Conservation (phyloP, 2,888 invertebrate genomes). For the Sinopyrophorus schimmeli region DNA sequence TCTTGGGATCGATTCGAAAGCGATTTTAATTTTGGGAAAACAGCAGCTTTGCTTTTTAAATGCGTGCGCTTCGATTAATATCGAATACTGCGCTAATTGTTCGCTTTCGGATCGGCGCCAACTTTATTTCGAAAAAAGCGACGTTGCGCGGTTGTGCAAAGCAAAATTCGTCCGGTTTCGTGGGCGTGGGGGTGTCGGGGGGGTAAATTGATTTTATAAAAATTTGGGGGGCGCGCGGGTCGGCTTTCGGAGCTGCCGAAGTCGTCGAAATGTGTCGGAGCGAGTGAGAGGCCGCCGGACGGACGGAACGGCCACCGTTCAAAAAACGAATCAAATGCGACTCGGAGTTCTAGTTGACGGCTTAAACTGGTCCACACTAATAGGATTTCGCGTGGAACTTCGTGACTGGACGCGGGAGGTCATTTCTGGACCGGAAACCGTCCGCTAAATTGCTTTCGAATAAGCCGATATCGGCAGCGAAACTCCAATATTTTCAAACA, state of each 20-base stretch:
- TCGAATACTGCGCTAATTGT: too few species aligned
- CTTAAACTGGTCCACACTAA: slow-evolving; percentile 34
- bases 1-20: too few species aligned
- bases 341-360: slow-evolving; percentile 32
- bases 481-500: slow-evolving; percentile 28
- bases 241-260: too few species aligned
- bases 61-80: too few species aligned
- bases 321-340: slow-evolving; percentile 35
- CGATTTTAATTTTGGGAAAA: too few species aligned
- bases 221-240: slow-evolving; percentile 18
- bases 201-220: slow-evolving; percentile 32
- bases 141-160: too few species aligned
- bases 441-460: slow-evolving; percentile 30
- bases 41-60: too few species aligned
- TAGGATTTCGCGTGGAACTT: slow-evolving; percentile 31
- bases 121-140: too few species aligned
- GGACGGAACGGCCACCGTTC: slow-evolving; percentile 26
- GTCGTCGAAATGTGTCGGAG: slow-evolving; percentile 20
- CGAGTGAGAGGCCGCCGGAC: slow-evolving; percentile 13
- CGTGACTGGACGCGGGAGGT: slow-evolving; percentile 29
- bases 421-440: slow-evolving; percentile 28
- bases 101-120: too few species aligned
- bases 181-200: too few species aligned
- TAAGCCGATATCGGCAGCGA: slow-evolving; percentile 26
- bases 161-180: too few species aligned